Conservation (phyloP, 2,797 vertebrate species). For the Myripristis jacobus region DNA sequence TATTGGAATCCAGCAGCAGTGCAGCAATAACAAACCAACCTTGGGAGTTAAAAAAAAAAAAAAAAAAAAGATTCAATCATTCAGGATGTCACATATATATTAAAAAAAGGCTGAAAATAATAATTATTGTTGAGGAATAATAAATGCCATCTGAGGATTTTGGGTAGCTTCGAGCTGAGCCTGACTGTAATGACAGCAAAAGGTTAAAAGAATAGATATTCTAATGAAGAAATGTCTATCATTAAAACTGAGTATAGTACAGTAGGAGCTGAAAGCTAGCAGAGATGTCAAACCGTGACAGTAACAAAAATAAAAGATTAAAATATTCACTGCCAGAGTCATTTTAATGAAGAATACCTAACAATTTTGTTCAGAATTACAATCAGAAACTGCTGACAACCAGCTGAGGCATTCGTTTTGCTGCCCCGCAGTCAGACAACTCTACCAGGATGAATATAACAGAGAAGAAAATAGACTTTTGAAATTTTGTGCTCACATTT, state of each 20-base stretch:
- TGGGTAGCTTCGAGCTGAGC: no score
- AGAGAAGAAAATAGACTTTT: neutral
- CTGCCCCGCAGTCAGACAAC: constrained; percentile 33
- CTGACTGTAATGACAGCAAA: neutral
- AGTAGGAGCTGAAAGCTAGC: neutral
- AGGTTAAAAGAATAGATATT: constrained; percentile 4
- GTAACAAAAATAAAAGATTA: neutral
- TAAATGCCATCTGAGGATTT: no score
- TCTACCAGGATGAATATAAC: neutral
- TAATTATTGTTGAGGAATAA: no score
- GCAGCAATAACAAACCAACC: no score
- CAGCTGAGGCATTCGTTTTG: constrained; percentile 10
- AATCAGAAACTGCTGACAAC: constrained; percentile 26
- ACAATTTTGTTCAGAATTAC: constrained; percentile 11
- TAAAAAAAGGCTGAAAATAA: neutral
- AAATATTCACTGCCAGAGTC: neutral
- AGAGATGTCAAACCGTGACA: neutral
- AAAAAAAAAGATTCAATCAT: no score
- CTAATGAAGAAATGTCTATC: neutral
- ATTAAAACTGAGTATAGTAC: constrained; percentile 9
- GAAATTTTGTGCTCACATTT: neutral
- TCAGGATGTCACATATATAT: neutral
- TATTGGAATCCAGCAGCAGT: no score
- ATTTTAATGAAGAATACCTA: constrained; percentile 21
- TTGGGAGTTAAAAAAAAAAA: constrained; percentile 3